Percentiles rank a stretch among this genome's conserved stretches.
These are phyloP conservation scores for Tachyglossus aculeatus DNA, from an alignment of 2,797 vertebrate species.

Conservation along the genomic window DNA sequence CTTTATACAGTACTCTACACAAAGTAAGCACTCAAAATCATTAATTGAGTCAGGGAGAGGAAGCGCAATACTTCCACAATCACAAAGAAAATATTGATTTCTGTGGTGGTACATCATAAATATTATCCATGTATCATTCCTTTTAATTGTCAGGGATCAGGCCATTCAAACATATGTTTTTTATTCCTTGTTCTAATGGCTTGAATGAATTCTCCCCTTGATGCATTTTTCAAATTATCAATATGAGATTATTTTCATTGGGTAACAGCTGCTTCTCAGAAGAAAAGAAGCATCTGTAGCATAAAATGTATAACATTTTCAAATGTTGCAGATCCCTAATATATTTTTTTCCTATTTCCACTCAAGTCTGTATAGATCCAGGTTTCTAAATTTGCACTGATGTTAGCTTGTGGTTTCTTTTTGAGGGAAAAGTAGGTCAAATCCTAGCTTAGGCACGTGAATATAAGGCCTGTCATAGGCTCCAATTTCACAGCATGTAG, in stretches of 20 bases:
- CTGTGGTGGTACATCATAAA: too few species aligned
- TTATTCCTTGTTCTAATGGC: too few species aligned
- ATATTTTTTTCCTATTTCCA: not conserved
- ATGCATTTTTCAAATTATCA: too few species aligned
- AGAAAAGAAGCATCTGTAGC: not conserved
- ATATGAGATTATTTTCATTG: not conserved
- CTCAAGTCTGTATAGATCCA: not conserved
- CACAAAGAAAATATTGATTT: too few species aligned
- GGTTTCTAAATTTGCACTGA: not conserved
- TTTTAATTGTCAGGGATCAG: too few species aligned
- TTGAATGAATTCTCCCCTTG: not conserved
- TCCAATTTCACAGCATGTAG: not conserved
- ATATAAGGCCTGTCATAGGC: not conserved
- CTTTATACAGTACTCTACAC: too few species aligned
- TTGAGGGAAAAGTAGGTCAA: not conserved
- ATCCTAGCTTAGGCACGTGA: not conserved
- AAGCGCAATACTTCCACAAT: too few species aligned
- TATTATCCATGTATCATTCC: too few species aligned
- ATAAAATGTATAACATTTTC: not conserved
- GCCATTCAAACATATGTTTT: too few species aligned
- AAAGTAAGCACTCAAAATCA: too few species aligned
- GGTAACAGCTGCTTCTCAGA: not conserved
- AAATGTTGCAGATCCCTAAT: not conserved
- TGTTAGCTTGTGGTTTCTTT: not conserved
- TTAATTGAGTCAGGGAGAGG: too few species aligned